Base-by-base conservation (phyloP, 2,888 invertebrate genomes). In the Mechanitis messenoides region DNA sequence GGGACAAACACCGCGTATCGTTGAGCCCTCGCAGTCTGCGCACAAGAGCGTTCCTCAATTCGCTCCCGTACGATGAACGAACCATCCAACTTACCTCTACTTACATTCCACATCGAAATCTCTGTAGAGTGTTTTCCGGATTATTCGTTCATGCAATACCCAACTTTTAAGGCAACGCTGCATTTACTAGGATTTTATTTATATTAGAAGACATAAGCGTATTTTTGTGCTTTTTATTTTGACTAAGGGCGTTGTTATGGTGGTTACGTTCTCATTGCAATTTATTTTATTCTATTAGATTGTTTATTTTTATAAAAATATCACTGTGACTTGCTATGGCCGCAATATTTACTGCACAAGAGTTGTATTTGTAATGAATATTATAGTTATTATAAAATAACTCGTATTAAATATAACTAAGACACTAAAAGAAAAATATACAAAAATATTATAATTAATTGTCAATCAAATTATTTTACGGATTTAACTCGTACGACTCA, bases 1-100 rank as follows among this genome's bases (percentile, higher is more conserved):
- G 47, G 58, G 56, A 45, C 68, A 58, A 66, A 63, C 59, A 61
- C 53, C 62, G 59, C 62, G 64, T 61, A 62, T 70, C 74, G 74
- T 77, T 58, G 63, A 56, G 50, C 58, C 58, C 56, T 61, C 77
- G 77, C 75, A 77, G 79, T 75, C 77, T 61, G 59, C 71, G 71
- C 70, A 70, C 76, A 80, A 84, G 83, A 85, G 81, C 81, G 74
- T 77, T 72, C 72, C 83, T 79, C 82, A 80, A 84, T 85, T 81
- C 83, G 82, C 81, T 84, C 79, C 78, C 75, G 77, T 85, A 83
- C 83, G 79, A 80, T 75, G 77, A 85, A 83, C 83, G 79, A 80
- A 72, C 71, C 72, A 74, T 68, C 74, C 72, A 73, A 76, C 77
- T 78, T 78, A 78, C 80, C 78, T 81, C 78, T 73, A 69, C 74